Evolutionary conservation across 2,888 invertebrate species (phyloP).

Genomic region (Ecliptopera silaceata): DNA sequence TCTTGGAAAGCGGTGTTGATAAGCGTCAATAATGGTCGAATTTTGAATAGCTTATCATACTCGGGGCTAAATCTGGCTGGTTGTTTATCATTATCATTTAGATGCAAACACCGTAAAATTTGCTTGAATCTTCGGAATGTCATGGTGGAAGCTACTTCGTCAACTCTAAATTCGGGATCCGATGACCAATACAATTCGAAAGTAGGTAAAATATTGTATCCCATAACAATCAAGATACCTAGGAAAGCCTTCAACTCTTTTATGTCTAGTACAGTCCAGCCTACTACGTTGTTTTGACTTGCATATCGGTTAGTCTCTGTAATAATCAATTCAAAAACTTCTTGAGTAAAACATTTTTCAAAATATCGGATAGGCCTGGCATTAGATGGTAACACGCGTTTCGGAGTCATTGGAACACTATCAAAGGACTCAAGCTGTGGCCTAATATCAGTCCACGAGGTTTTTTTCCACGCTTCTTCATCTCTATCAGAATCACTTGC

Average conservation of each 20-base stretch:
- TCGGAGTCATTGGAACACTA: constrained; percentile 8
- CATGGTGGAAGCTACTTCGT: constrained; percentile 24
- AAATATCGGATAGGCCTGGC: constrained; percentile 11
- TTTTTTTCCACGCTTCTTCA: constrained; percentile 11
- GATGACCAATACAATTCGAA: constrained; percentile 31
- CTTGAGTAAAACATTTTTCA: constrained; percentile 16
- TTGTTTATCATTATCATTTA: constrained; percentile 21
- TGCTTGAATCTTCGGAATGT: constrained; percentile 26
- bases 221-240: constrained; percentile 31
- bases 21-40: constrained; percentile 20
- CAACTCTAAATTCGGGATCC: constrained; percentile 28
- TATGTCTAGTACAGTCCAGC: constrained; percentile 7
- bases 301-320: constrained; percentile 24
- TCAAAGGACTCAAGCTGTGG: constrained; percentile 13
- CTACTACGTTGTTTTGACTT: constrained; percentile 13
- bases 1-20: background rate
- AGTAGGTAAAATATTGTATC: constrained; percentile 24
- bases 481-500: constrained; percentile 11
- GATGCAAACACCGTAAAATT: constrained; percentile 10
- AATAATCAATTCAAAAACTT: constrained; percentile 19
- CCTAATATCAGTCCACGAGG: constrained; percentile 15
- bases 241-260: constrained; percentile 19
- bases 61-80: constrained; percentile 1
- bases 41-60: constrained; percentile 27
- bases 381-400: constrained; percentile 5